Conservation (phyloP, 2,888 invertebrate genomes). For the Acrobeloides nanus region DNA sequence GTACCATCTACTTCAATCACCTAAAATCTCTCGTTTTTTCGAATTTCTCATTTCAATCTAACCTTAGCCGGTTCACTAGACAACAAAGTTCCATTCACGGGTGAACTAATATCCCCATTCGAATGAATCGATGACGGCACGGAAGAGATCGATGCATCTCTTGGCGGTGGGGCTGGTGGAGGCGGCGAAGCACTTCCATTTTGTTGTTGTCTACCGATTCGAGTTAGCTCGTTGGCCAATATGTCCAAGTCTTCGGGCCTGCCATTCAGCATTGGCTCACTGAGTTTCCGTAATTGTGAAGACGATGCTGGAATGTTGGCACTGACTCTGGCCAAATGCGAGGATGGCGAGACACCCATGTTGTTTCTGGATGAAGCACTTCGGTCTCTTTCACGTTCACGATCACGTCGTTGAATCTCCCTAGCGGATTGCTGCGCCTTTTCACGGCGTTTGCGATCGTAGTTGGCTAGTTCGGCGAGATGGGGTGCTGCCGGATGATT, state of each 20-base stretch:
- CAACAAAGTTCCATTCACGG: slow-evolving; percentile 75
- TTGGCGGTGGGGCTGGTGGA: slow-evolving; percentile 52
- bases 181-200: slow-evolving; percentile 31
- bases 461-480: slow-evolving; percentile 46
- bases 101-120: slow-evolving; percentile 1
- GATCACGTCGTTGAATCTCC: slow-evolving; percentile 5
- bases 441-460: slow-evolving; percentile 31
- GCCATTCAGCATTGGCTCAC: slow-evolving; percentile 44
- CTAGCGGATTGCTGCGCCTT: slow-evolving; percentile 14
- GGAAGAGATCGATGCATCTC: slow-evolving; percentile 43
- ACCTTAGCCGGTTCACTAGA: slow-evolving; percentile 82
- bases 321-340: slow-evolving; percentile 19
- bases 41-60: background rate
- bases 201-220: slow-evolving; percentile 13
- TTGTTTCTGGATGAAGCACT: slow-evolving; percentile 7
- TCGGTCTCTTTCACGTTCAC: slow-evolving; percentile 13
- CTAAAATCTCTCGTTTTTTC: background rate
- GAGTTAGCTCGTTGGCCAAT: slow-evolving; percentile 62
- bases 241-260: slow-evolving; percentile 76
- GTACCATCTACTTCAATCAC: slow-evolving; percentile 30
- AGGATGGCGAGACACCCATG: slow-evolving; percentile 11
- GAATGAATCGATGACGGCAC: slow-evolving; percentile 28
- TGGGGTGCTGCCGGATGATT: slow-evolving; percentile 51
- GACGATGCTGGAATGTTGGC: slow-evolving; percentile 18
- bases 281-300: slow-evolving; percentile 42